Evolutionary conservation across 2,797 vertebrate species (phyloP), one percentile per base, ranked within the genome.

Genomic region (Triplophysa yarkandensis): DNA sequence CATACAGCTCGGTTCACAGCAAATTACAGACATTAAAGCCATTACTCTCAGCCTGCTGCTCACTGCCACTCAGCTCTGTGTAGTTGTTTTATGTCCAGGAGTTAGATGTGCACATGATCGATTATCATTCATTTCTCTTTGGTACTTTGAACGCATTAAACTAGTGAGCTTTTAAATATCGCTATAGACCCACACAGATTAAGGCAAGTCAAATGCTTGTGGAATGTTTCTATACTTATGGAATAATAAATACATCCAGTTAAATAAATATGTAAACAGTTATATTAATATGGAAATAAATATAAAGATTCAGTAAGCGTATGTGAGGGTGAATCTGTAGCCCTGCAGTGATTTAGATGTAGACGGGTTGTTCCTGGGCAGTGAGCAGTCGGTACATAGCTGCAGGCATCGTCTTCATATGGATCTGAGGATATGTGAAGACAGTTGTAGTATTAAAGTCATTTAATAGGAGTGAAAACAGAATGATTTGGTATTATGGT

Each of bases 321-420:
- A 44, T 34, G 30, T 50, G 27, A 41, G 27, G 25, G 41, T 30
- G 61, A 32, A 11, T 16, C 4, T n/a, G 60, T 39, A 28, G 70
- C n/a, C 48, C 75, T 57, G 66, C 58, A 21, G 54, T 17, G 66
- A 25, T 60, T 92, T 85, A 92, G 85, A 92, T 92, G 89, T 91
- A 92, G 80, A 92, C 88, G 0, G 92, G 91, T 27, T 93, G 92
- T 50, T 93, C 92, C 88, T 98, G 97, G 0, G 95, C 97, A 0
- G 97, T 98, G 89, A 98, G 93, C 87, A 98, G 93, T 78, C 97
- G 93, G 89, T 99, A 98, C 97, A 99, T 98, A 84, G 96, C 97
- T 21, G 97, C 97, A 50, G 97, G 97, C 97, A 99, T 99, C 0
- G 97, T 99, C 93, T 98, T 99, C 97, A 99, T 99, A 84, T 98